phyloP scores from a whole-genome alignment of 2,797 vertebrate genomes.

The Scolopax bukidnonensis region DNA sequence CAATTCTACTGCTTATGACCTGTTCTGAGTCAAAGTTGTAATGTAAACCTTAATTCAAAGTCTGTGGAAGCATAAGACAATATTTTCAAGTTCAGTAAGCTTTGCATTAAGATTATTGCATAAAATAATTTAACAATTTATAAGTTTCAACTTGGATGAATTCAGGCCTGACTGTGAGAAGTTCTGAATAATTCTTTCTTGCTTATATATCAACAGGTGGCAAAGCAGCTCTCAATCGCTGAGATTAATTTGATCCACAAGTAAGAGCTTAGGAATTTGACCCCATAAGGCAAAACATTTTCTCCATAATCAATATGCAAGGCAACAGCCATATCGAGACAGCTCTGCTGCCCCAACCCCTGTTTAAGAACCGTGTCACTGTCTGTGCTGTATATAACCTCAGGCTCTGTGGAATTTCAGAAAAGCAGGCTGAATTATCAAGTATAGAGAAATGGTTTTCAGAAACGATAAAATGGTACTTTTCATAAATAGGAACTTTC shows the following conservation, averaged over 20 bases:
- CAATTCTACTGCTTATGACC: neutral
- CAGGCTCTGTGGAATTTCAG: constrained; percentile 22
- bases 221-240: constrained; percentile 19
- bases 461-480: neutral
- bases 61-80: neutral
- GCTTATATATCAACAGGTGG: constrained; percentile 25
- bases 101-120: neutral
- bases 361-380: neutral
- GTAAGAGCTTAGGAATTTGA: constrained; percentile 35
- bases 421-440: neutral
- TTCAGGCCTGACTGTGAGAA: neutral
- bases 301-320: neutral
- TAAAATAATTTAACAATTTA: neutral
- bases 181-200: constrained; percentile 10
- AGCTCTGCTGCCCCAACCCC: neutral
- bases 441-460: neutral
- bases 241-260: constrained; percentile 23
- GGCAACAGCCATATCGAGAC: neutral
- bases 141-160: constrained; percentile 20
- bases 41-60: neutral
- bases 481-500: constrained; percentile 6
- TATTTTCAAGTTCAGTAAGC: neutral
- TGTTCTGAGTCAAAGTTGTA: neutral
- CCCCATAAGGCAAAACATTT: constrained; percentile 1
- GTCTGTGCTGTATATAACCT: constrained; percentile 3